These are phyloP conservation scores for Mola mola DNA, from an alignment of 2,113 vertebrate species.

Conservation along the genomic window DNA sequence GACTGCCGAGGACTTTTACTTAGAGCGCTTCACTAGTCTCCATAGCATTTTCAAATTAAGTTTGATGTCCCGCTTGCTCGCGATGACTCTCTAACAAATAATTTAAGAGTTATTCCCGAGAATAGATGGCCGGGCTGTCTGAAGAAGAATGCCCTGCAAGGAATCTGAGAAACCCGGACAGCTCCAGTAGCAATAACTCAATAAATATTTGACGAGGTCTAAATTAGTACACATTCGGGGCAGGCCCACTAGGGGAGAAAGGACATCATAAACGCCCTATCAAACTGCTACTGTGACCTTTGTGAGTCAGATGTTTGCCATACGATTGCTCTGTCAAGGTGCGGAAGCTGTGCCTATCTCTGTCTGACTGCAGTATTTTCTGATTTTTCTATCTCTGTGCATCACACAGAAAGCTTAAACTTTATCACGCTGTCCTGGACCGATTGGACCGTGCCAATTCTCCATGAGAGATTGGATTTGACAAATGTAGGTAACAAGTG, in stretches of 20 bases:
- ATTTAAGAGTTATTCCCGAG: slow-evolving; percentile 26
- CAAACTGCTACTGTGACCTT: slow-evolving; percentile 29
- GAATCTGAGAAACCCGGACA: slow-evolving; percentile 49
- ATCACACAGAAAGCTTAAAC: too few species aligned
- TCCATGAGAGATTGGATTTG: too few species aligned
- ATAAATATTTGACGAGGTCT: slow-evolving; percentile 70
- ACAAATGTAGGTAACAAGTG: too few species aligned
- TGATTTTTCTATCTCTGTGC: too few species aligned
- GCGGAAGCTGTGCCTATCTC: not conserved
- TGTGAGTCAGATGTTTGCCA: slow-evolving; percentile 12
- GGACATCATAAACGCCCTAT: slow-evolving; percentile 23
- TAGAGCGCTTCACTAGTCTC: slow-evolving; percentile 1
- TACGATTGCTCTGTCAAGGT: not conserved
- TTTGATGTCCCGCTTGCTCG: not conserved
- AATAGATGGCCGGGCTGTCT: not conserved
- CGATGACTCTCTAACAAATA: slow-evolving; percentile 32
- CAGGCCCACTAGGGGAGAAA: slow-evolving; percentile 9
- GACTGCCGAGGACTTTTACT: not conserved
- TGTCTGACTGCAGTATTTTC: too few species aligned
- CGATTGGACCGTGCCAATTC: too few species aligned
- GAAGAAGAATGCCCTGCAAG: slow-evolving; percentile 12
- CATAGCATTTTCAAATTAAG: slow-evolving; percentile 2
- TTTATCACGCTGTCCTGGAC: too few species aligned
- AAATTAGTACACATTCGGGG: slow-evolving; percentile 40
- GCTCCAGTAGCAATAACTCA: slow-evolving; percentile 20